phyloP scores from a whole-genome alignment of 35 echinoderm and acorn worm species.

The Heliocidaris tuberculata region DNA sequence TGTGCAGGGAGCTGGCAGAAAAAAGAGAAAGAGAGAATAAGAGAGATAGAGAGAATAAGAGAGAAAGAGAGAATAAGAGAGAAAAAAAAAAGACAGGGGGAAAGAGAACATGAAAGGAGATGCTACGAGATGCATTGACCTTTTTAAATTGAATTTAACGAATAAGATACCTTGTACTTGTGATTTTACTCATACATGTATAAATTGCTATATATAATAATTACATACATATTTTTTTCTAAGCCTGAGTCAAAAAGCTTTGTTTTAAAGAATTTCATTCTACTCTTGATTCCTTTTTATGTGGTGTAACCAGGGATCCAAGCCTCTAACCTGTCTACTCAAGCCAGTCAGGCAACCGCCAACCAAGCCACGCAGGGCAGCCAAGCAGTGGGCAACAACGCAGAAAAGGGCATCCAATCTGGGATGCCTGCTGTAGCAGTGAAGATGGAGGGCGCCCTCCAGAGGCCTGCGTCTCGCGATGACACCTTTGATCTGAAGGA shows the following conservation, averaged over 20 bases:
- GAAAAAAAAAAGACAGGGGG: too few species aligned
- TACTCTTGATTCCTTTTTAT: neutral
- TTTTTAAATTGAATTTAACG: too few species aligned
- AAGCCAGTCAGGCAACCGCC: neutral
- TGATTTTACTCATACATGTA: too few species aligned
- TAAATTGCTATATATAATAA: too few species aligned
- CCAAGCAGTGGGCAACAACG: neutral
- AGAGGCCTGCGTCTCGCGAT: slow-evolving; percentile 50
- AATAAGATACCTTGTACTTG: too few species aligned
- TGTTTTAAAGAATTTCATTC: neutral
- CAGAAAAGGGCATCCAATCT: slow-evolving; percentile 56
- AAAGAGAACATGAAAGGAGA: too few species aligned
- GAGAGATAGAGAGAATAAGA: too few species aligned
- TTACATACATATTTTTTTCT: too few species aligned
- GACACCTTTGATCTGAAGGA: slow-evolving; percentile 84
- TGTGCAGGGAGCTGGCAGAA: too few species aligned
- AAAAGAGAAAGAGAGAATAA: too few species aligned
- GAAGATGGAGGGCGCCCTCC: slow-evolving; percentile 15
- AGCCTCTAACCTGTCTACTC: neutral
- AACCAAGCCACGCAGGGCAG: slow-evolving; percentile 30
- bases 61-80: too few species aligned
- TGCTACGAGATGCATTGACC: too few species aligned
- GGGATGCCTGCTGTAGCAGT: slow-evolving; percentile 54
- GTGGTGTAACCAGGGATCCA: neutral
- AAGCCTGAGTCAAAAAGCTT: neutral